Percentiles rank a stretch among this genome's conserved stretches.
Conservation (phyloP, 2,888 invertebrate genomes). For the Dryadula phaetusa region DNA sequence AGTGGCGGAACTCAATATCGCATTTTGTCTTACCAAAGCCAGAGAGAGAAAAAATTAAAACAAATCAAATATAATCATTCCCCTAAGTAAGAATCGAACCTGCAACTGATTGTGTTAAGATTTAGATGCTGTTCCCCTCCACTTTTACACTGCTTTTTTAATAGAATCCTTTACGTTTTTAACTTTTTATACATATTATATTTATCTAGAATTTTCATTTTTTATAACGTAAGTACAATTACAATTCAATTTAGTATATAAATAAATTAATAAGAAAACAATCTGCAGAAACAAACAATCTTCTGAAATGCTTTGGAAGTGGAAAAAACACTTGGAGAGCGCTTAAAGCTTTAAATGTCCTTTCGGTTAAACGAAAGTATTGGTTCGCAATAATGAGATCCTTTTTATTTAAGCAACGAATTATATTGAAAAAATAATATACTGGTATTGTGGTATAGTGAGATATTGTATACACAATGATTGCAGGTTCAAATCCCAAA, state of each 20-base stretch:
- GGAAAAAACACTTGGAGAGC: conserved; percentile 29
- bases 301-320: conserved; percentile 12
- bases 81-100: no score
- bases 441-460: not conserved
- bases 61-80: no score
- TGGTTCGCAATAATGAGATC: conserved; percentile 40
- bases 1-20: no score
- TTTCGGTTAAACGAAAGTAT: conserved; percentile 33
- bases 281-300: conserved; percentile 7
- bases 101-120: no score
- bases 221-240: no score
- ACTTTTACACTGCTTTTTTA: no score
- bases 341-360: conserved; percentile 34
- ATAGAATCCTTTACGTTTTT: no score
- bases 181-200: no score
- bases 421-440: not conserved
- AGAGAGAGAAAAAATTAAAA: no score
- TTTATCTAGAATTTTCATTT: no score
- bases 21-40: no score
- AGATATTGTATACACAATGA: not conserved
- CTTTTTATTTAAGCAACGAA: conserved; percentile 20
- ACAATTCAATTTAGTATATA: not conserved
- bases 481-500: not conserved
- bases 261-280: conserved; percentile 17
- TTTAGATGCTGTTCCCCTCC: no score